Percentiles rank a stretch among this genome's conserved stretches.
phyloP scores from a whole-genome alignment of 2,888 invertebrate genomes.

The Drosophila algonquin region DNA sequence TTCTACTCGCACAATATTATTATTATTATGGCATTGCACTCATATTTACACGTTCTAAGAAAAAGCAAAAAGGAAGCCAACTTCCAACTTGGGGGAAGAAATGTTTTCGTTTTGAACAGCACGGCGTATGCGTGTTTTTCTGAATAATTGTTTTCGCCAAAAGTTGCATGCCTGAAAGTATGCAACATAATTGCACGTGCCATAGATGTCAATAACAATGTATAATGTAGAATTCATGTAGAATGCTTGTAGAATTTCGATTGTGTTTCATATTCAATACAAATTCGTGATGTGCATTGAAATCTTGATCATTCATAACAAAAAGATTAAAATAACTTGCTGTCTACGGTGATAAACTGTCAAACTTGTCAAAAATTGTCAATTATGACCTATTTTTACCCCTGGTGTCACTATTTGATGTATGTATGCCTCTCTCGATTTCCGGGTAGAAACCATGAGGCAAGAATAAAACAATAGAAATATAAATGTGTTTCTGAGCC shows the following conservation, averaged over 20 bases:
- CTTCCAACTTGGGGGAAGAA: background rate
- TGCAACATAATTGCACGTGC: slow-evolving; percentile 6
- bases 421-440: no score
- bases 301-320: slow-evolving; percentile 10
- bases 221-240: background rate
- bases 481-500: background rate
- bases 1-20: slow-evolving; percentile 9
- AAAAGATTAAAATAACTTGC: no score
- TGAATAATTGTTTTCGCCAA: slow-evolving; percentile 13
- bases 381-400: no score
- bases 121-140: slow-evolving; percentile 37
- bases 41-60: slow-evolving; percentile 11
- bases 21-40: slow-evolving; percentile 14
- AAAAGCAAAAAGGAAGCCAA: slow-evolving; percentile 19
- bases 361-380: no score
- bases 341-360: no score
- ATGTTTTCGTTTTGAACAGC: slow-evolving; percentile 15
- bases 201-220: background rate
- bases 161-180: slow-evolving; percentile 3
- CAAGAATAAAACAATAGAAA: no score
- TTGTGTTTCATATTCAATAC: no score
- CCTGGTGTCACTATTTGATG: no score
- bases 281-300: no score
- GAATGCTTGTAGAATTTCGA: background rate
- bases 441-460: no score